Evolutionary conservation across 2,113 vertebrate species (phyloP).

Genomic region (Entelurus aequoreus): DNA sequence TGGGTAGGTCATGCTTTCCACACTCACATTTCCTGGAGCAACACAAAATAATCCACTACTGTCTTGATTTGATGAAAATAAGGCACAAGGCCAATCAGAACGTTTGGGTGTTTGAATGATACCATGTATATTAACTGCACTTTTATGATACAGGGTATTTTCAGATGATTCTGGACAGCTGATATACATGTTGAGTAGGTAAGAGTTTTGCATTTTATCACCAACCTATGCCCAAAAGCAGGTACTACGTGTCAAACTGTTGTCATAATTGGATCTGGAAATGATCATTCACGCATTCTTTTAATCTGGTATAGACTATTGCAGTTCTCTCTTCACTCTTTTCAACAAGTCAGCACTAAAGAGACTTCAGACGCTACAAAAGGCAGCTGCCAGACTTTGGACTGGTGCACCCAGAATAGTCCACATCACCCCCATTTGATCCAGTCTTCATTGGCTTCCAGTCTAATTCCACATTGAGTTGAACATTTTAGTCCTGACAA

Average conservation of each 20-base stretch:
- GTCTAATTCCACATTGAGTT: too few relatives aligned
- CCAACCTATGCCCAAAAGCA: neutral
- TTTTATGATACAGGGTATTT: slow-evolving; percentile 56
- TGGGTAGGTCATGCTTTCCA: slow-evolving; percentile 50
- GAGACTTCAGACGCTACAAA: too few relatives aligned
- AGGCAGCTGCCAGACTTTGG: too few relatives aligned
- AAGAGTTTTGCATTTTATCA: slow-evolving; percentile 1
- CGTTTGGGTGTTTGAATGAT: neutral
- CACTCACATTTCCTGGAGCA: neutral
- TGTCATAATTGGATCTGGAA: neutral
- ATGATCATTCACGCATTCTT: neutral
- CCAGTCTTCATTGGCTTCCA: too few relatives aligned
- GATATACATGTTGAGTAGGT: slow-evolving; percentile 72
- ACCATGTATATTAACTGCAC: neutral
- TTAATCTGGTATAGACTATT: neutral
- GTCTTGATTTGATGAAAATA: too few relatives aligned
- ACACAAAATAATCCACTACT: too few relatives aligned
- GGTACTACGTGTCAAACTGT: too few relatives aligned
- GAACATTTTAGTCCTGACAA: too few relatives aligned
- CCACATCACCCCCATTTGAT: too few relatives aligned
- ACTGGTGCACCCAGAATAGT: too few relatives aligned
- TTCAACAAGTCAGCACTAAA: too few relatives aligned
- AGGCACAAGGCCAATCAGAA: neutral
- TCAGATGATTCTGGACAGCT: slow-evolving; percentile 68
- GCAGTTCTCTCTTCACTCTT: too few relatives aligned